Conservation (phyloP, 35 echinoderm and acorn worm genomes). For the Nesometra sesokonis region DNA sequence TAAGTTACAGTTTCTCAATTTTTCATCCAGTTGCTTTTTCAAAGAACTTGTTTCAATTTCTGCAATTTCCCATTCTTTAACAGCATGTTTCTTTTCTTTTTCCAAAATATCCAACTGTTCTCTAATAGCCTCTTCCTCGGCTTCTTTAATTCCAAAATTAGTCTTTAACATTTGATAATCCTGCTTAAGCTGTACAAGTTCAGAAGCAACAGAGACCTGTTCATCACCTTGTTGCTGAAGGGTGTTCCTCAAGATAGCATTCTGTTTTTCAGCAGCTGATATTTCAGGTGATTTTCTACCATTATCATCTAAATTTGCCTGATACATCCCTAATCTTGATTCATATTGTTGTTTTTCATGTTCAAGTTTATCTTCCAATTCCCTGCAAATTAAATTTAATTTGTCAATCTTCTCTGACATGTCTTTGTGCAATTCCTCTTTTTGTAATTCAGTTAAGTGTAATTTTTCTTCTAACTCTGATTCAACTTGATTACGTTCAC, state of each 20-base stretch:
- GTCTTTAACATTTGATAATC: slow-evolving; percentile 32
- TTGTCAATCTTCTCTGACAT: background rate
- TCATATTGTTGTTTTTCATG: background rate
- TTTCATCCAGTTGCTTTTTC: slow-evolving; percentile 42
- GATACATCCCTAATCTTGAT: background rate
- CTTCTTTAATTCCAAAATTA: slow-evolving; percentile 32
- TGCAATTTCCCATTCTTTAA: slow-evolving; percentile 13
- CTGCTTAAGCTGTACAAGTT: slow-evolving; percentile 31
- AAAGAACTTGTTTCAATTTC: slow-evolving; percentile 17
- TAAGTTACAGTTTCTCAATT: background rate
- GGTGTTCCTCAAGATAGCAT: slow-evolving; percentile 12
- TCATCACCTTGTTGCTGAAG: slow-evolving; percentile 12
- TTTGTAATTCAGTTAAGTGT: background rate
- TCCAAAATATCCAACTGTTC: slow-evolving; percentile 25
- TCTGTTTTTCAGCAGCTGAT: slow-evolving; percentile 29
- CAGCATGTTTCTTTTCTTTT: background rate
- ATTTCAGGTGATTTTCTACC: slow-evolving; percentile 18
- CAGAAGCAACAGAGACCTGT: slow-evolving; percentile 13
- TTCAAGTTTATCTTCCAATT: background rate
- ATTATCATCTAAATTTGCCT: background rate
- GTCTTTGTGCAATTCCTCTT: background rate
- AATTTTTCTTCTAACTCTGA: background rate
- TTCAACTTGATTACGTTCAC: background rate
- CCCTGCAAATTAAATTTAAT: background rate
- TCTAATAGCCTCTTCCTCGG: slow-evolving; percentile 11